Evolutionary conservation across 2,797 vertebrate species (phyloP), one percentile per base, ranked within the genome.

Genomic region (Muraenolepis orangiensis): DNA sequence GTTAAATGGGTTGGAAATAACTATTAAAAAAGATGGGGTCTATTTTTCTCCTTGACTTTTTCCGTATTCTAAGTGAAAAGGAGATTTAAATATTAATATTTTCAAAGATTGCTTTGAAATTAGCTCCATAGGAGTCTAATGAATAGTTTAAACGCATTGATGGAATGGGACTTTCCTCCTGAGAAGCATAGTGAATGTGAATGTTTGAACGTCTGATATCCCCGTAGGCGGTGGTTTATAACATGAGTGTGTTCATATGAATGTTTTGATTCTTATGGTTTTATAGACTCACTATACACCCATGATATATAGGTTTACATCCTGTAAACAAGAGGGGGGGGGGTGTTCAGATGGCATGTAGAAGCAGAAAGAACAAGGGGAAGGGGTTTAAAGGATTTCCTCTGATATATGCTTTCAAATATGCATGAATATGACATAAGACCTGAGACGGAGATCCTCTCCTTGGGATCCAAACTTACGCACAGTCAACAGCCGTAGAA

Each of bases 401-500:
- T 36, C 12, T 14, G 79, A 73, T 57, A 80, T 82, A 64, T 75
- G 78, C 72, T 13, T 61, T 79, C 70, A 88, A 88, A 90, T 82
- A 86, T 91, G 86, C 76, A 80, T 73, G 77, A 88, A 84, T 87
- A 86, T 83, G 87, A 87, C 89, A 86, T 83, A 82, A 82, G 80
- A 82, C 76, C 78, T 76, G 76, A 84, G 89, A 84, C 74, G 70
- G 76, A 74, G 78, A 80, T 78, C 79, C 74, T 71, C 85, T 87
- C 85, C 85, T 85, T 76, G 78, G 82, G n/a, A n/a, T n/a, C n/a
- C n/a, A n/a, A n/a, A 84, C 82, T 77, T 76, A 76, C 32, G 80
- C 83, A 74, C 72, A 77, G 87, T 92, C 88, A 91, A 89, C 90
- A 91, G 78, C 77, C 76, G 83, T 38, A 12, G 84, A 78, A 87